phyloP scores from a whole-genome alignment of 2,113 vertebrate species.

The Nesoenas mayeri region DNA sequence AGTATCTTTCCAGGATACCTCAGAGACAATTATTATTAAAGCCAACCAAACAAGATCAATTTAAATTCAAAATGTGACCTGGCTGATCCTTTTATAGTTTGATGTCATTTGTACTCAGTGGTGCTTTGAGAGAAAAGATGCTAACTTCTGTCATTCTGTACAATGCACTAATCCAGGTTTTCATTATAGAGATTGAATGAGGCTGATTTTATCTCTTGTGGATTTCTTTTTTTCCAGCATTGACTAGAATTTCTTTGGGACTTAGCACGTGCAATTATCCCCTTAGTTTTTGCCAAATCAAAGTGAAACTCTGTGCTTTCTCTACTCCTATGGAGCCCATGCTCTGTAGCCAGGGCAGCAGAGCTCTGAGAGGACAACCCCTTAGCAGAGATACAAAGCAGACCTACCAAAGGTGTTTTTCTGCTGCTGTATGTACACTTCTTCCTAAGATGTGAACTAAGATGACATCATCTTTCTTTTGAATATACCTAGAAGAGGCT shows the following conservation, averaged over 20 bases:
- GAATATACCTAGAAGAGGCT: not conserved
- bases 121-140: not conserved
- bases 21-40: not conserved
- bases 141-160: not conserved
- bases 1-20: not conserved
- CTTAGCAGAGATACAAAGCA: not conserved
- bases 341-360: not conserved
- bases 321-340: fast-evolving
- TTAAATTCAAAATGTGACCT: slow-evolving; percentile 11
- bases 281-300: not conserved
- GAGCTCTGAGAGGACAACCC: not conserved
- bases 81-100: not conserved
- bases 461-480: not conserved
- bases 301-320: not conserved
- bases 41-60: not conserved
- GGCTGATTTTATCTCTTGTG: not conserved
- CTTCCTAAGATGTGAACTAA: not conserved
- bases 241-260: not conserved
- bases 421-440: not conserved
- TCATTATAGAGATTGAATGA: not conserved
- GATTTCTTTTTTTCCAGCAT: not conserved
- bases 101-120: not conserved
- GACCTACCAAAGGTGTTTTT: not conserved
- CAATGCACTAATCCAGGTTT: slow-evolving; percentile 16
- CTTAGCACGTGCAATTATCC: not conserved